Evolutionary conservation across 2,888 invertebrate genomes (phyloP).

Genomic region (Mactromeris polynyma): DNA sequence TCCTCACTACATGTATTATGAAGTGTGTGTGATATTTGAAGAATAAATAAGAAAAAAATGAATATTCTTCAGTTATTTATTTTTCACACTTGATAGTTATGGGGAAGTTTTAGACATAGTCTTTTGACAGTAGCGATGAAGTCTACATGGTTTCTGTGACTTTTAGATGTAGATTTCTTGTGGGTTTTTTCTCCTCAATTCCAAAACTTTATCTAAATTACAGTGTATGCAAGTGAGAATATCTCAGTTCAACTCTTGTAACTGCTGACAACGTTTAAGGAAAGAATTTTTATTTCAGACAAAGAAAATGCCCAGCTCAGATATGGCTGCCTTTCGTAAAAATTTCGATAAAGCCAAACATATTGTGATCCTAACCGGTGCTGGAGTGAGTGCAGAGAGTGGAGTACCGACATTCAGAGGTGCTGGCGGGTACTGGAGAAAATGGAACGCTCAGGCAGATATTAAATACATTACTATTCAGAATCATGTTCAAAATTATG

Average conservation of each 20-base stretch:
- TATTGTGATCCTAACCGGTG: slow-evolving; percentile 91
- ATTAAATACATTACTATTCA: too few relatives aligned
- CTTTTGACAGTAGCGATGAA: neutral
- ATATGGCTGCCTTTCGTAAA: slow-evolving; percentile 89
- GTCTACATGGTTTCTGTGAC: neutral
- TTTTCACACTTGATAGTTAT: too few relatives aligned
- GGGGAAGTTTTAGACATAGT: neutral
- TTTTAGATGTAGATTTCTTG: neutral
- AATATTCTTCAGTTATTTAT: too few relatives aligned
- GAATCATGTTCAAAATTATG: too few relatives aligned
- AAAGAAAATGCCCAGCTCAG: slow-evolving; percentile 79
- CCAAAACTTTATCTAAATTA: neutral
- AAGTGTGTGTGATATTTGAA: too few relatives aligned
- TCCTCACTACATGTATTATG: too few relatives aligned
- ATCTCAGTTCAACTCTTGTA: neutral
- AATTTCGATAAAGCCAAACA: slow-evolving; percentile 90
- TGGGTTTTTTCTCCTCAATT: neutral
- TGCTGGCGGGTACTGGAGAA: slow-evolving; percentile 94
- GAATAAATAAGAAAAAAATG: too few relatives aligned
- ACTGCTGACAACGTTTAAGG: neutral
- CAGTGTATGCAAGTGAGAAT: neutral
- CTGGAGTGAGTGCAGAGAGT: slow-evolving; percentile 94
- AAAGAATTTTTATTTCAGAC: slow-evolving; percentile 30
- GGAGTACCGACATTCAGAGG: slow-evolving; percentile 96
- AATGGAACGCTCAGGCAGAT: slow-evolving; percentile 90